Evolutionary conservation across 2,113 vertebrate species (phyloP).

Genomic region (Murina feae): DNA sequence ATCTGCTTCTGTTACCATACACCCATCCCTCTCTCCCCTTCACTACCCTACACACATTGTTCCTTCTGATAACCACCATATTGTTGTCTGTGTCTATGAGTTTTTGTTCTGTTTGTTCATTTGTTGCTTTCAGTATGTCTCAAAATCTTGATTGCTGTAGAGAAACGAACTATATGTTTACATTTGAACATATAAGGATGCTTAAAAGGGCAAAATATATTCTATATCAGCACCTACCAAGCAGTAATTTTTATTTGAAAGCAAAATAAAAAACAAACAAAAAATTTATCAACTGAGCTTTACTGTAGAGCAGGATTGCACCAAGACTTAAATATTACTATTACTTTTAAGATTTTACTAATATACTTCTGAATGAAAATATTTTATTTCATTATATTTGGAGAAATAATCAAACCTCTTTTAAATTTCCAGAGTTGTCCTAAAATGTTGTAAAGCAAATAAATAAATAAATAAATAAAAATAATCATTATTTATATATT

Average conservation of each 20-base stretch:
- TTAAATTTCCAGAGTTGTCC: neutral
- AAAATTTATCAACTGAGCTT: neutral
- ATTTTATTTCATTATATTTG: neutral
- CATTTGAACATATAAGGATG: neutral
- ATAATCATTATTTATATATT: neutral
- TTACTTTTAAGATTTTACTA: neutral
- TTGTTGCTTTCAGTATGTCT: neutral
- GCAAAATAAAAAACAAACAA: neutral
- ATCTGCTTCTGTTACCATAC: neutral
- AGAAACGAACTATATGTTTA: neutral
- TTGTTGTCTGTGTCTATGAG: neutral
- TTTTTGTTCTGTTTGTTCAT: neutral
- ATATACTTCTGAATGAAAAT: neutral
- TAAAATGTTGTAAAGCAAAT: neutral
- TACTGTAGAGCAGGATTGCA: neutral
- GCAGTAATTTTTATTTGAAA: neutral
- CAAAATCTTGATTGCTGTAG: neutral
- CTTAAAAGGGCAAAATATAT: neutral
- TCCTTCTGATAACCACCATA: neutral
- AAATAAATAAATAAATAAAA: too few species aligned
- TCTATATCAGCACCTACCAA: neutral
- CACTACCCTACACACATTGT: neutral
- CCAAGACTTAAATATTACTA: neutral
- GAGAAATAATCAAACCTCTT: neutral
- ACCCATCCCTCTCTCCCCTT: neutral